Percentiles rank a stretch among this genome's conserved stretches.
Conservation (phyloP, 1,140 invertebrate genomes). For the Tyrophagus putrescentiae region DNA sequence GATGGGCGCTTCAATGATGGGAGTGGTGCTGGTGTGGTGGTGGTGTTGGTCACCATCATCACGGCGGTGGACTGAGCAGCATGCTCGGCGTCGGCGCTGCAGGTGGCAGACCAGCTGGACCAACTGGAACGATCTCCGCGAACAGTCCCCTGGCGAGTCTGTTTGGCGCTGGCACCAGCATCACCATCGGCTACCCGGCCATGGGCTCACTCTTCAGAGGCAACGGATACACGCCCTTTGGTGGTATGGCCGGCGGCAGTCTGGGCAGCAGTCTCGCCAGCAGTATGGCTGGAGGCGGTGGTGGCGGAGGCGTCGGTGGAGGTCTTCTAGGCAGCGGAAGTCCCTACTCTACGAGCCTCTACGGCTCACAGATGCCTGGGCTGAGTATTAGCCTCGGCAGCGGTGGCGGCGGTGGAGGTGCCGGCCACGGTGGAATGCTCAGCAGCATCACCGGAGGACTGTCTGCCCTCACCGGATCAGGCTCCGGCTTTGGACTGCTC, state of each 20-base stretch:
- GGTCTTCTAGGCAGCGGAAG: background rate
- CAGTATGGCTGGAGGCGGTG: background rate
- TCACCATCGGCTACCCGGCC: background rate
- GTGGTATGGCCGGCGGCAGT: too few species aligned
- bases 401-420: too few species aligned
- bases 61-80: background rate
- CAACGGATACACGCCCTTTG: background rate
- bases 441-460: background rate
- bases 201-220: background rate
- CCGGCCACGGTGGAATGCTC: background rate
- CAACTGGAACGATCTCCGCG: background rate
- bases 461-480: background rate
- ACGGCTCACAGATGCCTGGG: background rate
- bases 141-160: background rate
- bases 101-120: background rate
- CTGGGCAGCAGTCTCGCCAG: too few species aligned
- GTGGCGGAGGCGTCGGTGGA: background rate
- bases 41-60: too few species aligned
- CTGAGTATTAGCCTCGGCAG: too few species aligned
- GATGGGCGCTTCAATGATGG: too few species aligned
- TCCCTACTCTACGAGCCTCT: background rate
- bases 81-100: background rate
- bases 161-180: background rate
- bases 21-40: too few species aligned
- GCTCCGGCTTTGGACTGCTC: background rate